Evolutionary conservation across 2,888 invertebrate genomes (phyloP), one percentile per base, ranked within the genome.

Genomic region (Allacma fusca): DNA sequence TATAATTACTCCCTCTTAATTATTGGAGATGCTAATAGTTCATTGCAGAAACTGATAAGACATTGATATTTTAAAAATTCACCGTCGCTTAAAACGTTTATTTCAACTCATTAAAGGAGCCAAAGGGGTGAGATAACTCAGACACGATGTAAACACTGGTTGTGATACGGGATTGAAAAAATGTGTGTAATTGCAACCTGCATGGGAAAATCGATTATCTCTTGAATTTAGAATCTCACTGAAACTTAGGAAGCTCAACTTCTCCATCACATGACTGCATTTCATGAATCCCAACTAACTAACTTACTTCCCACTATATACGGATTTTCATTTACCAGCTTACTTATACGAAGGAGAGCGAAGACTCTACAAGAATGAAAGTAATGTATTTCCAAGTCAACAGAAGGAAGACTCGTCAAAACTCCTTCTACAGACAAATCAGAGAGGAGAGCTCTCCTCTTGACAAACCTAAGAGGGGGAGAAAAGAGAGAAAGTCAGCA

Each of bases 151-250:
- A 68, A 68, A 68, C 68, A 68, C 26, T 62, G 62, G 5, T 24
- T n/a, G 62, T 23, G 62, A 19, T 26, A 9, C 5, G 1, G 29
- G 29, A 28, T 9, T 28, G 28, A n/a, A 50, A 65, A 65, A 50
- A 50, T 16, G 1, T 50, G 5, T 5, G 50, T 50, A 28, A 65
- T 28, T 28, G n/a, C 43, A 26, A 1, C 28, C 19, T 24, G 26
- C 43, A 44, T 62, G 59, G 44, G 40, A 29, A 69, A n/a, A 76
- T 76, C 76, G 75, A 75, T 75, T 75, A 75, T 75, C 75, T 75
- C 67, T 24, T 28, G 57, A 71, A 57, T 57, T 75, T 50, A 23
- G 59, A 50, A 73, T 65, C 44, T 64, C 64, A 67, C 44, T 44
- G 50, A 67, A 26, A 65, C 75, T 74, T 19, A 34, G 34, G 29